Percentiles rank a stretch among this genome's conserved stretches.
These are phyloP conservation scores for Anneissia japonica DNA, from an alignment of 35 echinoderm and acorn worm species.

Conservation along the genomic window DNA sequence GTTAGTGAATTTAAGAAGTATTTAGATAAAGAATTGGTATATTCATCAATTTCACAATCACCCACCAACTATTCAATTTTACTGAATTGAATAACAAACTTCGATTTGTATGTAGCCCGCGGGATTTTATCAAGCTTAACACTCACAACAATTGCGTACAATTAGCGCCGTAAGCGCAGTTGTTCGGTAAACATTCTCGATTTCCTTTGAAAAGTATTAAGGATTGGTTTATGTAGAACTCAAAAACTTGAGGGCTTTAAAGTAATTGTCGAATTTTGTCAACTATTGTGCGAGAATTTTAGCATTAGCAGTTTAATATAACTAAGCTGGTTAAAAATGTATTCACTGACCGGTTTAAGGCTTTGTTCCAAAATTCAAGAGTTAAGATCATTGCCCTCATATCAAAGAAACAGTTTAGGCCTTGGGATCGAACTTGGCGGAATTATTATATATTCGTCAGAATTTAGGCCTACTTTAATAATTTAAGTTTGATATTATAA, in stretches of 20 bases:
- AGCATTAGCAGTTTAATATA: not conserved
- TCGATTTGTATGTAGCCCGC: not conserved
- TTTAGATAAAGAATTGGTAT: not conserved
- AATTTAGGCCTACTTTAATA: no score
- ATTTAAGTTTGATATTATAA: no score
- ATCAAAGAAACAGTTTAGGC: no score
- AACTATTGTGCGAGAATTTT: slow-evolving; percentile 1
- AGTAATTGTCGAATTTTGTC: not conserved
- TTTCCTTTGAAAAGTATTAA: not conserved
- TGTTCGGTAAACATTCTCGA: not conserved
- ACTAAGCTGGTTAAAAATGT: not conserved
- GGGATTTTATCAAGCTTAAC: not conserved
- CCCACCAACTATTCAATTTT: not conserved
- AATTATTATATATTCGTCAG: no score
- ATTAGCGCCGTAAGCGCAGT: not conserved
- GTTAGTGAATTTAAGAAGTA: no score
- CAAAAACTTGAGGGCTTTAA: not conserved
- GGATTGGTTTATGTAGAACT: not conserved
- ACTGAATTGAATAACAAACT: not conserved
- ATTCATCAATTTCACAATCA: not conserved
- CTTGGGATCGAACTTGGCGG: no score
- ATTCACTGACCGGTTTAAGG: not conserved
- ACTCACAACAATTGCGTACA: not conserved
- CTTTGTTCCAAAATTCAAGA: not conserved
- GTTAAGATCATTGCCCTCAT: not conserved